Evolutionary conservation across 2,888 invertebrate species (phyloP), one percentile per base, ranked within the genome.

Genomic region (Aricia artaxerxes): DNA sequence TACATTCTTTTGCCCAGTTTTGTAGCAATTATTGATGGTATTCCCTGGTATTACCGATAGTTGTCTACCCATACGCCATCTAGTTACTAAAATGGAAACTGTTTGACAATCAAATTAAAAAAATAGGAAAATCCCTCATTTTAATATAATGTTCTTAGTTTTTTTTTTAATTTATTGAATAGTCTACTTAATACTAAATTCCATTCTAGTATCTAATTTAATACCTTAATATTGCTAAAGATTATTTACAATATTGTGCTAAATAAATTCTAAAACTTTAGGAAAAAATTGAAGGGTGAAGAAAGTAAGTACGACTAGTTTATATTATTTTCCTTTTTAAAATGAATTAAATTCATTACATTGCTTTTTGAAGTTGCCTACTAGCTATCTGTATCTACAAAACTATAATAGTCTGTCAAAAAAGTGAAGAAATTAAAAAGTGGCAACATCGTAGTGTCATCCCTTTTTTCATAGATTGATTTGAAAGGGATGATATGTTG

Each of bases 311-410:
- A 78, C 11, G 40, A 73, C 69, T 61, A 77, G 13, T 72, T 76
- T 76, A 78, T 13, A 60, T 57, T 57, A 57, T 57, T 57, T 16
- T 35, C 72, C 60, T 69, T 80, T 72, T 57, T 72, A 75, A 80
- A 78, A 85, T 88, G 88, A 89, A 89, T 89, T 85, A 81, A 81
- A 89, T 89, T 88, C 88, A 88, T 86, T 44, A 82, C 76, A 82
- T 89, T 88, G 87, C 86, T 87, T 87, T 87, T 87, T 73, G 57
- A 69, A 81, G 40, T 78, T 83, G 81, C 81, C 82, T 83, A 81
- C 78, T 80, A 77, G 60, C 75, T 78, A 75, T 79, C 60, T 79
- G 53, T 80, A 73, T 80, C 81, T 81, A 82, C 76, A 78, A 78
- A 64, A 79, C 80, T 79, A 78, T 77, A 40, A 38, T 38, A 40